Percentiles rank a stretch among this genome's conserved stretches.
phyloP scores from a whole-genome alignment of 1,140 invertebrate genomes.

The Dreissena polymorpha region DNA sequence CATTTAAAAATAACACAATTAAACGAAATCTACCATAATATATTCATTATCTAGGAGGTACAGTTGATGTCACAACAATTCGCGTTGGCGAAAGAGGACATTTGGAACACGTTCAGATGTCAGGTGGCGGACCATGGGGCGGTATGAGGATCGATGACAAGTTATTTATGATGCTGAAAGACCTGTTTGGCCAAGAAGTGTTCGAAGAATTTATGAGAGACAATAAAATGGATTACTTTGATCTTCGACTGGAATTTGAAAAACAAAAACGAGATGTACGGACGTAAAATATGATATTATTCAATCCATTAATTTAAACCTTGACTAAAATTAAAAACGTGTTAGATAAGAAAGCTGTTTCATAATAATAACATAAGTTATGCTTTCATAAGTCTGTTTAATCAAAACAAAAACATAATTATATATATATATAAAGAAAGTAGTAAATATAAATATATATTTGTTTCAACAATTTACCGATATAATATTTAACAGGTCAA shows the following conservation, averaged over 20 bases:
- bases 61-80: slow-evolving; percentile 41
- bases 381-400: too few relatives aligned
- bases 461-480: too few relatives aligned
- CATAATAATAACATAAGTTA: too few relatives aligned
- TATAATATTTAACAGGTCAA: slow-evolving; percentile 10
- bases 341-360: too few relatives aligned
- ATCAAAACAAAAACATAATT: too few relatives aligned
- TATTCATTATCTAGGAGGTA: slow-evolving; percentile 8
- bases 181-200: slow-evolving; percentile 1
- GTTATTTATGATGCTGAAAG: slow-evolving; percentile 15
- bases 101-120: slow-evolving; percentile 33
- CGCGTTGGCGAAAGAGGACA: slow-evolving; percentile 2
- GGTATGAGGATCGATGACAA: slow-evolving; percentile 34
- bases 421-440: too few relatives aligned
- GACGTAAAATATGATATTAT: too few relatives aligned
- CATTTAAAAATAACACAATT: too few relatives aligned
- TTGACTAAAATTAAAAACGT: too few relatives aligned
- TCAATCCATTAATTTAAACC: too few relatives aligned
- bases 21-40: too few relatives aligned
- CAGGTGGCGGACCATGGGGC: slow-evolving; percentile 23
- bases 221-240: slow-evolving; percentile 22
- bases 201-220: slow-evolving; percentile 8
- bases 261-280: slow-evolving; percentile 19
- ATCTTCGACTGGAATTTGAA: slow-evolving; percentile 27
- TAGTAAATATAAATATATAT: too few relatives aligned